These are phyloP conservation scores for Subacronicta megacephala DNA, from an alignment of 2,888 invertebrate species.

Conservation along the genomic window DNA sequence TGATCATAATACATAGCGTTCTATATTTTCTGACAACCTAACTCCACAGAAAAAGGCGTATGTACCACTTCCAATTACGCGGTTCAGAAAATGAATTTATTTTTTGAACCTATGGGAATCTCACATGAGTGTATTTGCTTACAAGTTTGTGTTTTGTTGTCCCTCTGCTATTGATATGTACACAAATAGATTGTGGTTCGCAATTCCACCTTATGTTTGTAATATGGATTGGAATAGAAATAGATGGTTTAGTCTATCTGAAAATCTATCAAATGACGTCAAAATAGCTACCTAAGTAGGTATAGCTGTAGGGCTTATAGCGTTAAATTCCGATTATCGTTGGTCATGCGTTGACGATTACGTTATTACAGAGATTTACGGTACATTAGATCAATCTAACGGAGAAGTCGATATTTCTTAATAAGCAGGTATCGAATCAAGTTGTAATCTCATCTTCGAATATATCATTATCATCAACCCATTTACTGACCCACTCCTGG, in stretches of 20 bases:
- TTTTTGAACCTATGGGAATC: constrained; percentile 4
- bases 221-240: constrained; percentile 1
- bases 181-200: constrained; percentile 9
- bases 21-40: too few relatives aligned
- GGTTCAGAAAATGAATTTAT: background rate
- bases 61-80: background rate
- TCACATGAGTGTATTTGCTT: constrained; percentile 23
- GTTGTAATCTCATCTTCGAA: background rate
- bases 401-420: background rate
- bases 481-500: too few relatives aligned
- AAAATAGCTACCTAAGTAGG: background rate
- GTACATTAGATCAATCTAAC: background rate
- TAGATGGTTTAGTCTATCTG: constrained; percentile 29
- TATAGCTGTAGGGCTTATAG: background rate
- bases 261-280: constrained; percentile 9
- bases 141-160: constrained; percentile 9
- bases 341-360: background rate
- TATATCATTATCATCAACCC: too few relatives aligned
- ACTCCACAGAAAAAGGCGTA: too few relatives aligned
- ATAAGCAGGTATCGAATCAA: background rate
- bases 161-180: constrained; percentile 15
- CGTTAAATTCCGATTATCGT: constrained; percentile 3
- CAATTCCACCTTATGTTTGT: constrained; percentile 16
- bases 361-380: background rate
- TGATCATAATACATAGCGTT: too few relatives aligned